These are phyloP conservation scores for Drosophila engyochracea DNA, from an alignment of 2,888 invertebrate genomes.

Conservation along the genomic window DNA sequence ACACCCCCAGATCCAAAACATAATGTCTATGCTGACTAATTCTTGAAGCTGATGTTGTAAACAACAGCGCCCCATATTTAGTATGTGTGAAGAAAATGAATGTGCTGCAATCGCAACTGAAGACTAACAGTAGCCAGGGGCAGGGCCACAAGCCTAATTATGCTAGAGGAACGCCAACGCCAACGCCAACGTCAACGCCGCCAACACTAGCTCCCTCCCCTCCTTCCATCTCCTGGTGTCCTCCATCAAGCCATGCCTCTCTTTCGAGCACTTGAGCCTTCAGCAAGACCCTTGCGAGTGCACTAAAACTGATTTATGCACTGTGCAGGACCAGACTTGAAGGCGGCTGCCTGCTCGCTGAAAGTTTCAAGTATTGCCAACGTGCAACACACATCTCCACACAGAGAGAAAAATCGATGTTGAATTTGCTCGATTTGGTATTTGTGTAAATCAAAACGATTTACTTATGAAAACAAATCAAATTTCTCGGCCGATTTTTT, in stretches of 20 bases:
- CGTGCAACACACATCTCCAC: neutral
- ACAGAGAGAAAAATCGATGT: neutral
- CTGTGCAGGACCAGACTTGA: slow-evolving; percentile 63
- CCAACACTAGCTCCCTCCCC: neutral
- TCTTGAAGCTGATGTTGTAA: slow-evolving; percentile 66
- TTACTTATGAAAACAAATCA: neutral
- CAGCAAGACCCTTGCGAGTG: slow-evolving; percentile 69
- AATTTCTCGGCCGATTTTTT: neutral
- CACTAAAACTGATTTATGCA: slow-evolving; percentile 75
- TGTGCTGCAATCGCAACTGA: slow-evolving; percentile 50
- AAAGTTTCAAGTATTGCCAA: slow-evolving; percentile 72
- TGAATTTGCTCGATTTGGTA: no score
- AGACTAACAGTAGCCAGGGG: slow-evolving; percentile 69
- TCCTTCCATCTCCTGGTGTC: neutral
- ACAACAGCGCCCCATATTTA: slow-evolving; percentile 78
- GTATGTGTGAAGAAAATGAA: slow-evolving; percentile 79
- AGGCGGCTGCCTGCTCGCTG: slow-evolving; percentile 68
- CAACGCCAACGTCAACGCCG: neutral
- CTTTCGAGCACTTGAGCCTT: slow-evolving; percentile 56
- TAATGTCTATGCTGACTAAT: slow-evolving; percentile 47
- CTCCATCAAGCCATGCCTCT: neutral
- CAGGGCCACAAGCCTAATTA: slow-evolving; percentile 58
- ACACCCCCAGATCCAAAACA: slow-evolving; percentile 26
- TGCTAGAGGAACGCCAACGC: slow-evolving; percentile 38
- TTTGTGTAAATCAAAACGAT: neutral